These are phyloP conservation scores for Ericerus pela DNA, from an alignment of 1,140 invertebrate species.

Conservation along the genomic window DNA sequence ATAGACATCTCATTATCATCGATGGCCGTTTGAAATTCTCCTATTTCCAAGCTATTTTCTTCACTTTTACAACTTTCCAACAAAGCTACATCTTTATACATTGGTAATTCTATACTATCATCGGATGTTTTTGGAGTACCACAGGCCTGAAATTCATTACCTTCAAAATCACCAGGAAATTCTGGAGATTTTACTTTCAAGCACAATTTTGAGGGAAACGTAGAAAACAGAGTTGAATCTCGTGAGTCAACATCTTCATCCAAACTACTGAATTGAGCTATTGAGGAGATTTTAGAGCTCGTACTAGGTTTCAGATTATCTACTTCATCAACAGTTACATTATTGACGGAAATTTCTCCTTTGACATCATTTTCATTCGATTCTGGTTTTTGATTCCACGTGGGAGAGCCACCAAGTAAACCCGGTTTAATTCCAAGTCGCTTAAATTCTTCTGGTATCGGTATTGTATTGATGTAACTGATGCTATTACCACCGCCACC, in stretches of 20 bases:
- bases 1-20: constrained; percentile 23
- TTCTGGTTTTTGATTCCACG: neutral
- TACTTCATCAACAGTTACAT: too few species aligned
- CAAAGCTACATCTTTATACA: constrained; percentile 26
- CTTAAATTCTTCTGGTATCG: neutral
- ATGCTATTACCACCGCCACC: neutral
- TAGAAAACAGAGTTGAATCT: neutral
- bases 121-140: too few species aligned
- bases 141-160: too few species aligned
- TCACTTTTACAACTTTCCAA: constrained; percentile 25
- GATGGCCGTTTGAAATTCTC: constrained; percentile 22
- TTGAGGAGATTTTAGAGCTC: neutral
- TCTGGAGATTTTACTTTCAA: neutral
- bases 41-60: constrained; percentile 22
- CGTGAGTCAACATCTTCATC: neutral
- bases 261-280: neutral
- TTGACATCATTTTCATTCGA: neutral
- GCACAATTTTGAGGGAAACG: neutral
- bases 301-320: too few species aligned
- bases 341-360: neutral
- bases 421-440: neutral
- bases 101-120: constrained; percentile 22
- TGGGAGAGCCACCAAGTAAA: neutral
- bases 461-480: neutral
- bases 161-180: neutral